A percentile compares a stretch with the other conserved stretches of the same genome.
These are phyloP conservation scores for Dendrolimus kikuchii DNA, from an alignment of 1,140 invertebrate species.

Conservation along the genomic window DNA sequence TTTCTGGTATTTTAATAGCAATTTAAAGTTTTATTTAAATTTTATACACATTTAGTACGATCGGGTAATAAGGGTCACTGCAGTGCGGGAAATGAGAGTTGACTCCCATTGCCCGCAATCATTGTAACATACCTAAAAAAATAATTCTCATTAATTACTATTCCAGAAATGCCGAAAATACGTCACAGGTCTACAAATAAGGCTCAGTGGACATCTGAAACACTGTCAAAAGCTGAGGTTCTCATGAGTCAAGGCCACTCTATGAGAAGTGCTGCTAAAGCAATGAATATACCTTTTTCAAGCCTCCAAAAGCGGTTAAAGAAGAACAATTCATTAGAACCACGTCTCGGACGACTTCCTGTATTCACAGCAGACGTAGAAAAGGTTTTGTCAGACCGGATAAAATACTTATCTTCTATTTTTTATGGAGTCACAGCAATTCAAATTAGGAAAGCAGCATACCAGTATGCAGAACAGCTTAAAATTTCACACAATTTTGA, in stretches of 20 bases:
- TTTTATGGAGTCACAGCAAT: constrained; percentile 10
- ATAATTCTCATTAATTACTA: constrained; percentile 3
- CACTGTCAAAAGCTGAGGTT: constrained; percentile 9
- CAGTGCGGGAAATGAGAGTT: constrained; percentile 13
- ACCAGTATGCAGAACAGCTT: constrained; percentile 13
- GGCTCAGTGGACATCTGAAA: constrained; percentile 10
- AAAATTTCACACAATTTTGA: constrained; percentile 3
- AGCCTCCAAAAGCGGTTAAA: constrained; percentile 17
- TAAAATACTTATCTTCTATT: constrained; percentile 9
- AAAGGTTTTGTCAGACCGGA: constrained; percentile 10
- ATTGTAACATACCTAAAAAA: constrained; percentile 8
- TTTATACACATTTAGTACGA: constrained; percentile 4
- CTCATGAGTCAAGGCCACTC: constrained; percentile 2
- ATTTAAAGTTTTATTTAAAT: neutral
- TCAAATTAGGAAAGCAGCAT: constrained; percentile 14
- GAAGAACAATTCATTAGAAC: constrained; percentile 11
- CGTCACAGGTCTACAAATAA: constrained; percentile 1
- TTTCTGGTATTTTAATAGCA: too few species aligned
- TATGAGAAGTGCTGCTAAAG: constrained; percentile 17
- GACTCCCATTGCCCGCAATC: constrained; percentile 13
- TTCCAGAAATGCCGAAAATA: constrained; percentile 16
- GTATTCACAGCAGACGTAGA: constrained; percentile 14
- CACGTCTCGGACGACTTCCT: constrained; percentile 15
- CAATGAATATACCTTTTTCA: constrained; percentile 16
- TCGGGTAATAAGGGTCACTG: constrained; percentile 12